Percentiles rank a stretch among this genome's conserved stretches.
Evolutionary conservation across 2,113 vertebrate genomes (phyloP).

Genomic region (Leiothrix lutea): DNA sequence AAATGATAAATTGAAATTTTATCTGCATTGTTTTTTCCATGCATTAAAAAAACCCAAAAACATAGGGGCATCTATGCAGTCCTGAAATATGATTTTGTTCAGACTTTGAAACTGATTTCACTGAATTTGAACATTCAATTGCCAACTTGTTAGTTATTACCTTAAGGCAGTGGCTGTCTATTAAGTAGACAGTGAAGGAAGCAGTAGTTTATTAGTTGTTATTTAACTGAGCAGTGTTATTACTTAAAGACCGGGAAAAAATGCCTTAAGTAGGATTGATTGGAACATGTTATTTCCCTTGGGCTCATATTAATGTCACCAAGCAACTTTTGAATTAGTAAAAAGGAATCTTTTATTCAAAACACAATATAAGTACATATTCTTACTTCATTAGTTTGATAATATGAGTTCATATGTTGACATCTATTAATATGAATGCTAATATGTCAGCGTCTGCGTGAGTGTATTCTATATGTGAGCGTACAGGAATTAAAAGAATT

Average conservation of each 20-base stretch:
- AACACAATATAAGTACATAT: not conserved
- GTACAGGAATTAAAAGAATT: not conserved
- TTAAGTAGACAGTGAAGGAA: constrained; percentile 20
- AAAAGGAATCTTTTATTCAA: not conserved
- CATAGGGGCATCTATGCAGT: rapidly evolving
- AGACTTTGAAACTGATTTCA: not conserved
- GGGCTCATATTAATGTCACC: not conserved
- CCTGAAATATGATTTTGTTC: not conserved
- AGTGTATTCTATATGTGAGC: not conserved
- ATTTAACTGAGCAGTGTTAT: constrained; percentile 43
- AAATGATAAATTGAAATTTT: not conserved
- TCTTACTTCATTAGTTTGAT: not conserved
- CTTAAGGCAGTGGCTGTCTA: not conserved
- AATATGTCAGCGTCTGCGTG: not conserved
- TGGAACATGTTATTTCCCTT: constrained; percentile 14
- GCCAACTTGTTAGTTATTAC: not conserved
- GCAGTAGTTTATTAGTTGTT: constrained; percentile 8
- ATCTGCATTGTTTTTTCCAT: not conserved
- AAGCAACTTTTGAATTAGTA: not conserved
- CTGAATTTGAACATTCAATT: not conserved
- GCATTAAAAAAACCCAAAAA: not conserved
- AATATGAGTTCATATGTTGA: not conserved
- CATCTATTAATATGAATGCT: not conserved
- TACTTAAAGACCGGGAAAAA: not conserved
- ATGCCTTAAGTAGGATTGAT: constrained; percentile 27